These are phyloP conservation scores for Axis porcinus DNA, from an alignment of 2,113 vertebrate species.

Conservation along the genomic window DNA sequence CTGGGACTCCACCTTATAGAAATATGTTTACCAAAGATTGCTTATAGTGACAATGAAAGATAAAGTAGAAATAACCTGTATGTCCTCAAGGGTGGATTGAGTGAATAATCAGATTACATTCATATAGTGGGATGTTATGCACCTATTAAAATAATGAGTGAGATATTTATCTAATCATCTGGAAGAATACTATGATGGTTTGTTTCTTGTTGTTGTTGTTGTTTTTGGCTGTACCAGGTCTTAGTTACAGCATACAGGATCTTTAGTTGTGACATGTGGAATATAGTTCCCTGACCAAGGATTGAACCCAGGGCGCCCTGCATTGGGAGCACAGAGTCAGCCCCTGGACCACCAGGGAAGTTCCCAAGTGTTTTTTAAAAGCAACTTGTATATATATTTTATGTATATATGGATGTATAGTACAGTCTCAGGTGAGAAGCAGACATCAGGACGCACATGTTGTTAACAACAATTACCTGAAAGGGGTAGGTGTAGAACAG, in stretches of 20 bases:
- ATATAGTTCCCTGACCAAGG: neutral
- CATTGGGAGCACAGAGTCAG: neutral
- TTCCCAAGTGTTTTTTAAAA: neutral
- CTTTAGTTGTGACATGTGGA: neutral
- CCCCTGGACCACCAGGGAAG: neutral
- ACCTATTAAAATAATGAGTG: conserved; percentile 11
- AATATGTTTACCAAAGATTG: neutral
- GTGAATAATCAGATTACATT: neutral
- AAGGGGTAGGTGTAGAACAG: neutral
- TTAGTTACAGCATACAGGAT: neutral
- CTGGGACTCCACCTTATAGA: neutral
- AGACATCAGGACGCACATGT: neutral
- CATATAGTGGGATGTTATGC: neutral
- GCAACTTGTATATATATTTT: neutral
- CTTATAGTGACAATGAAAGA: neutral
- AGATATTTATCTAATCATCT: neutral
- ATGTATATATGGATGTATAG: neutral
- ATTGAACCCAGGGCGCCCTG: neutral
- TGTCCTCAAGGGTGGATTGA: neutral
- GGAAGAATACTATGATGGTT: neutral
- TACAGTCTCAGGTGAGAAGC: neutral
- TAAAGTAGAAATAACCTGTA: neutral
- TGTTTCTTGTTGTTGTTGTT: fast-evolving
- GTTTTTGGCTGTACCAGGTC: neutral
- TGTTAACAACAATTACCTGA: neutral